These are phyloP conservation scores for Scomberomorus guttatus DNA, from an alignment of 2,797 vertebrate genomes.

Conservation along the genomic window DNA sequence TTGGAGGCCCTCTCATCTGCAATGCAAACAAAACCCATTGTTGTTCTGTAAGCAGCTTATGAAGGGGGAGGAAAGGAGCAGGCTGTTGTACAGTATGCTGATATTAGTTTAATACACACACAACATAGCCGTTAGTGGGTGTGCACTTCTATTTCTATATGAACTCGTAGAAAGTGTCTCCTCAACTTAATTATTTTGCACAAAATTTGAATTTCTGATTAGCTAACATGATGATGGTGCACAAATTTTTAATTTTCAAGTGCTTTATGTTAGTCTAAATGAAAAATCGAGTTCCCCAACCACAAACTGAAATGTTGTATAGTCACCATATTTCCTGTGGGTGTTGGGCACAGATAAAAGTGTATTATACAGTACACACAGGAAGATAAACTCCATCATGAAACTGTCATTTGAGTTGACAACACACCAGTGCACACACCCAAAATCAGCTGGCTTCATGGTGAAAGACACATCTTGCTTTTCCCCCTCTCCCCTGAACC, in stretches of 20 bases:
- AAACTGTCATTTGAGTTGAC: neutral
- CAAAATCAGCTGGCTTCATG: neutral
- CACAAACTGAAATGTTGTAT: neutral
- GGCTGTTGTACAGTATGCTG: neutral
- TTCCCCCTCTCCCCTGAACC: neutral
- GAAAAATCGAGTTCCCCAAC: neutral
- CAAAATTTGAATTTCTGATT: conserved; percentile 15
- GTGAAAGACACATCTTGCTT: neutral
- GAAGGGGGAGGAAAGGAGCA: neutral
- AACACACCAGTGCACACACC: neutral
- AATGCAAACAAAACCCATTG: conserved; percentile 79
- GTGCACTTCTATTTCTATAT: conserved; percentile 18
- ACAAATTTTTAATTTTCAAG: neutral
- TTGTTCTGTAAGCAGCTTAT: conserved; percentile 77
- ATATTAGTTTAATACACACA: conserved; percentile 23
- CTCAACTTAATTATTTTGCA: conserved; percentile 20
- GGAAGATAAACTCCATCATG: neutral
- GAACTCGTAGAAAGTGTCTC: conserved; percentile 4
- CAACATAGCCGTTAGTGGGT: conserved; percentile 7
- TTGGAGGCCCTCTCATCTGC: conserved; percentile 72
- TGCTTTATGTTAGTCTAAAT: neutral
- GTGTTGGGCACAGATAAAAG: neutral
- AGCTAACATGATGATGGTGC: conserved; percentile 10
- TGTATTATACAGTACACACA: neutral
- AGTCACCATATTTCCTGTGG: neutral